Percentiles rank a stretch among this genome's conserved stretches.
Evolutionary conservation across 2,888 invertebrate genomes (phyloP).

Genomic region (Lordiphosa andalusiaca): DNA sequence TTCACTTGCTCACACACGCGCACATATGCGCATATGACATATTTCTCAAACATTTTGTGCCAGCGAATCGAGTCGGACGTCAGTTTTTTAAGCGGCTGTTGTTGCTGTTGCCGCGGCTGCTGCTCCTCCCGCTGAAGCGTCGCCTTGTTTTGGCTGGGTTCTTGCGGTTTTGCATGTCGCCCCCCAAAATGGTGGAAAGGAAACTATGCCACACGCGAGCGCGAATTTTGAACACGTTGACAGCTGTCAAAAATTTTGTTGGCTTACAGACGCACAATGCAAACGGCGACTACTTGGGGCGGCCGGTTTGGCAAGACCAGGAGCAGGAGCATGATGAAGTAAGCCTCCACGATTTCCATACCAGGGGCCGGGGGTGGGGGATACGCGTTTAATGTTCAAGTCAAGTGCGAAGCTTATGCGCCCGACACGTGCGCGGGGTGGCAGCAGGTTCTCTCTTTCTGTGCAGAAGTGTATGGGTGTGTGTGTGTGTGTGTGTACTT

Average conservation of each 20-base stretch:
- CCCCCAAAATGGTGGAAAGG: constrained; percentile 17
- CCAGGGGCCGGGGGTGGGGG: neutral
- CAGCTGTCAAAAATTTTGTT: constrained; percentile 66
- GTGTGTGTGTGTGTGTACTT: constrained; percentile 31
- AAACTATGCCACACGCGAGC: constrained; percentile 25
- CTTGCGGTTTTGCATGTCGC: constrained; percentile 55
- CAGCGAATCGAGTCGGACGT: constrained; percentile 42
- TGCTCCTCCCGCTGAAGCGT: constrained; percentile 17
- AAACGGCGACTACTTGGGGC: constrained; percentile 37
- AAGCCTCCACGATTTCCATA: constrained; percentile 54
- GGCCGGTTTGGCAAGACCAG: constrained; percentile 38
- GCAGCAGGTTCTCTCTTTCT: constrained; percentile 19
- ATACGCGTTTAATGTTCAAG: constrained; percentile 67
- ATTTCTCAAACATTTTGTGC: constrained; percentile 70
- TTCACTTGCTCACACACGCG: constrained; percentile 71
- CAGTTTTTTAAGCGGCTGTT: constrained; percentile 42
- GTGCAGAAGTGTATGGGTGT: constrained; percentile 18
- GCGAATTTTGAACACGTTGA: constrained; percentile 40
- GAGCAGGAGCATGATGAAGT: constrained; percentile 39
- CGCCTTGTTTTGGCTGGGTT: constrained; percentile 11
- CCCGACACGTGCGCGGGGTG: constrained; percentile 50
- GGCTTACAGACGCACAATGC: constrained; percentile 12
- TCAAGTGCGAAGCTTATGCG: constrained; percentile 68
- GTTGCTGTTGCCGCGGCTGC: constrained; percentile 19
- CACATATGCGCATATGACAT: constrained; percentile 70